phyloP scores from a whole-genome alignment of 2,113 vertebrate genomes.

The Xiphias gladius region DNA sequence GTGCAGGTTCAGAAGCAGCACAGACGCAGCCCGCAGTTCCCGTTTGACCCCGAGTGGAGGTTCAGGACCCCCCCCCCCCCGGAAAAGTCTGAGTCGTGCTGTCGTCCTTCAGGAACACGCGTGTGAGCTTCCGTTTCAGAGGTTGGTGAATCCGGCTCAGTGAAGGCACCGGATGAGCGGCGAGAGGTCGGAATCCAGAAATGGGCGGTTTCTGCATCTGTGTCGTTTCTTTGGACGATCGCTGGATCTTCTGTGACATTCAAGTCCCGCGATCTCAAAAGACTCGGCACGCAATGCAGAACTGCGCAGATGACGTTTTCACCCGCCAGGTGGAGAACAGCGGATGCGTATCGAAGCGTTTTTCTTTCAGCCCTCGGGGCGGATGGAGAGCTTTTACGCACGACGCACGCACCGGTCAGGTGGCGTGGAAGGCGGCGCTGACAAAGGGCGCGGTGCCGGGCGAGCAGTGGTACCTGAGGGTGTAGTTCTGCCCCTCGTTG shows the following conservation, averaged over 20 bases:
- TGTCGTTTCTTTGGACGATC: too few relatives aligned
- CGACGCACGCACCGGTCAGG: conserved; percentile 22
- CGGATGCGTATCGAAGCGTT: neutral
- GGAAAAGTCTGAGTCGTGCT: neutral
- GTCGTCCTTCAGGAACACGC: neutral
- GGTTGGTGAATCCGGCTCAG: neutral
- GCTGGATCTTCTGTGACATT: too few relatives aligned
- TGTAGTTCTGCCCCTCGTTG: conserved; percentile 90
- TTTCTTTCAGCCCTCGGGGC: neutral
- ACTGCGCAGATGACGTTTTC: neutral
- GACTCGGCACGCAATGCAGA: neutral
- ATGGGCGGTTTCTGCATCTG: neutral
- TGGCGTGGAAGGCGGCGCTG: conserved; percentile 56
- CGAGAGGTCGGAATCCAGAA: neutral
- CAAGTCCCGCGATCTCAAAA: too few relatives aligned
- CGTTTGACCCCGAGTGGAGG: neutral
- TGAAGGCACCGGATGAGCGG: neutral
- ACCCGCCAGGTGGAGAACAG: neutral
- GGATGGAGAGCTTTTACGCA: conserved; percentile 5
- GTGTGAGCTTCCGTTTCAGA: neutral
- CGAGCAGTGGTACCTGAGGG: conserved; percentile 69
- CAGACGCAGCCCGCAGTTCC: neutral
- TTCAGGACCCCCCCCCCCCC: neutral
- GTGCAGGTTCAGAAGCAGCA: neutral
- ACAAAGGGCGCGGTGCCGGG: neutral